Evolutionary conservation across 2,113 vertebrate genomes (phyloP).

Genomic region (Fukomys damarensis): DNA sequence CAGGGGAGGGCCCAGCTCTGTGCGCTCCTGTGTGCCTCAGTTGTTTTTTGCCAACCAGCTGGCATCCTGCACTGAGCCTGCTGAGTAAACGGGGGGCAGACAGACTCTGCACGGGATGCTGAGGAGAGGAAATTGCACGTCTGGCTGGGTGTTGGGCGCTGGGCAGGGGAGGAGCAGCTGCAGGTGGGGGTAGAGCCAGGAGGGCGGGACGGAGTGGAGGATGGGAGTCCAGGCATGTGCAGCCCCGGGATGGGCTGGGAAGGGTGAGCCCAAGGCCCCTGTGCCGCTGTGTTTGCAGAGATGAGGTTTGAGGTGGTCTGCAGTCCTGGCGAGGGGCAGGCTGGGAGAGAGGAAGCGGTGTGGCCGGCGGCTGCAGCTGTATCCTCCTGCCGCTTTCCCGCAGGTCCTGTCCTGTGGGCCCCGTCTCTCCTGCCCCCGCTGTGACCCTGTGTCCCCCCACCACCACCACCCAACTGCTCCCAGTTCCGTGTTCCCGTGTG

Average conservation of each 20-base stretch:
- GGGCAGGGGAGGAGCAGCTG: background rate
- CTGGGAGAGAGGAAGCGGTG: slow-evolving; percentile 31
- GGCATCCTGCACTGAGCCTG: background rate
- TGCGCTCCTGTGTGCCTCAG: background rate
- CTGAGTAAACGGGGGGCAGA: background rate
- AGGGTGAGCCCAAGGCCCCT: background rate
- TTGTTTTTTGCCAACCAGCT: background rate
- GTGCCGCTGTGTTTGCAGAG: slow-evolving; percentile 62
- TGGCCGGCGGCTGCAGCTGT: slow-evolving; percentile 79
- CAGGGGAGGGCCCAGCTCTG: background rate
- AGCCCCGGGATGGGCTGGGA: background rate
- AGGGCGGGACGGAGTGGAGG: accelerated
- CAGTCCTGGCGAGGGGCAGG: slow-evolving; percentile 55
- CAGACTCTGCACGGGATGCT: accelerated
- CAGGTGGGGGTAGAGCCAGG: background rate
- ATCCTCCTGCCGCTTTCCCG: slow-evolving; percentile 67
- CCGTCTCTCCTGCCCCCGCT: background rate
- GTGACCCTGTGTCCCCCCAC: slow-evolving; percentile 8
- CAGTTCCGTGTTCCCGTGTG: slow-evolving; percentile 52
- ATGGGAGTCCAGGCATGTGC: background rate
- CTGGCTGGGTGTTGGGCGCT: background rate
- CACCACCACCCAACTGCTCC: slow-evolving; percentile 49
- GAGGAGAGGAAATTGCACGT: background rate
- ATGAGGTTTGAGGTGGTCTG: slow-evolving; percentile 63
- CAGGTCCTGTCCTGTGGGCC: slow-evolving; percentile 5